These are phyloP conservation scores for Telenomus remus DNA, from an alignment of 1,140 invertebrate genomes.

Conservation along the genomic window DNA sequence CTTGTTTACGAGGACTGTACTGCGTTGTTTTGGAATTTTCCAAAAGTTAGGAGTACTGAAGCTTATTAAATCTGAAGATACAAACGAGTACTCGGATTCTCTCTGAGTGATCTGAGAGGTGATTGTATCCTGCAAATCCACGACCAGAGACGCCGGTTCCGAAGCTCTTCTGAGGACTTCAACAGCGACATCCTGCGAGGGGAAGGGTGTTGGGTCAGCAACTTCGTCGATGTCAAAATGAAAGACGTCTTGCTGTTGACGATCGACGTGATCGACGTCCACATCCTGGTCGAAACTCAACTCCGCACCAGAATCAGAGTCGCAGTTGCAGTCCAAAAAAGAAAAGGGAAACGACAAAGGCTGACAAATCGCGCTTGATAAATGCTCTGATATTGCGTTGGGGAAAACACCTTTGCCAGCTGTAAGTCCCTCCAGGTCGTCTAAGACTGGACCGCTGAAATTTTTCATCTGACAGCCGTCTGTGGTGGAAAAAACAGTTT, in stretches of 20 bases:
- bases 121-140: conserved; percentile 57
- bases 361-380: neutral
- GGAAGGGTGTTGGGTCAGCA: conserved; percentile 40
- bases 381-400: neutral
- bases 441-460: conserved; percentile 59
- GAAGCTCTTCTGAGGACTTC: neutral
- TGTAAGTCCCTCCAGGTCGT: conserved; percentile 8
- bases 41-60: conserved; percentile 87
- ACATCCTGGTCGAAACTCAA: conserved; percentile 2
- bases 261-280: conserved; percentile 25
- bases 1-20: conserved; percentile 17
- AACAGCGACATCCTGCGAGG: conserved; percentile 10
- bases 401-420: too few species aligned
- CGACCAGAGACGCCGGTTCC: conserved; percentile 33
- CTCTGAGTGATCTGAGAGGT: neutral
- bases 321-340: conserved; percentile 56
- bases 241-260: conserved; percentile 32
- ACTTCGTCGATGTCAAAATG: conserved; percentile 64
- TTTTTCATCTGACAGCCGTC: conserved; percentile 49
- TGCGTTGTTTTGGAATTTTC: conserved; percentile 78
- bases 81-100: conserved; percentile 82
- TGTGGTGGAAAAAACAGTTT: conserved; percentile 59
- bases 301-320: conserved; percentile 21
- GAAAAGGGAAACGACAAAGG: conserved; percentile 45
- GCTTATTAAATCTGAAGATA: conserved; percentile 76